These are phyloP conservation scores for Drosophila borealis DNA, from an alignment of 2,888 invertebrate genomes.

Conservation along the genomic window DNA sequence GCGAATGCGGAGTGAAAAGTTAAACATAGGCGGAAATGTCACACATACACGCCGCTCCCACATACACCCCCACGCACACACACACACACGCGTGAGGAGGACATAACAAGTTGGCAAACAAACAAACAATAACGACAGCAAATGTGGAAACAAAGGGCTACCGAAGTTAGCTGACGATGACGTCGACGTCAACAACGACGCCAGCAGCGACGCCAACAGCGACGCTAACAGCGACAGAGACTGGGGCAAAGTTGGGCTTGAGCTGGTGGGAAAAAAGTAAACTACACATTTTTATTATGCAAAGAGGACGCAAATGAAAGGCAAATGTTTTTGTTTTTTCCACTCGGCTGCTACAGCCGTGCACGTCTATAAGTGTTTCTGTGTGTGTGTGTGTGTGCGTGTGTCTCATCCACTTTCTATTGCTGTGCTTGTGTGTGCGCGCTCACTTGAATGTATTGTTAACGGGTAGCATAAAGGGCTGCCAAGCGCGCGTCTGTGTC, in stretches of 20 bases:
- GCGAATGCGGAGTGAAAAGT: constrained; percentile 67
- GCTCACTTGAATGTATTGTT: constrained; percentile 75
- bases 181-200: constrained; percentile 20
- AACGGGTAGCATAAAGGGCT: constrained; percentile 66
- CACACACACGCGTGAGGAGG: constrained; percentile 32
- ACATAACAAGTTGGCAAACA: constrained; percentile 66
- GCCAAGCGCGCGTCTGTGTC: constrained; percentile 41
- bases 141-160: constrained; percentile 75
- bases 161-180: constrained; percentile 59
- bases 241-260: constrained; percentile 26
- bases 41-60: constrained; percentile 69
- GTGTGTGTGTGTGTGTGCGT: constrained; percentile 24
- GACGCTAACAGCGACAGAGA: constrained; percentile 12
- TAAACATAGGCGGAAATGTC: constrained; percentile 78
- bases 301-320: constrained; percentile 79
- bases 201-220: constrained; percentile 6
- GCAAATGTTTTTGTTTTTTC: constrained; percentile 77
- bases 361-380: constrained; percentile 10
- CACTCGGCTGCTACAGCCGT: constrained; percentile 47
- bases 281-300: constrained; percentile 80
- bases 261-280: constrained; percentile 53
- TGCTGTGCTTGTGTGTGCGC: constrained; percentile 47
- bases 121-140: constrained; percentile 73
- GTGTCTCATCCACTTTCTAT: constrained; percentile 14
- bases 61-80: constrained; percentile 21